Evolutionary conservation across 2,797 vertebrate genomes (phyloP), one percentile per base, ranked within the genome.

Genomic region (Phrynocephalus forsythii): DNA sequence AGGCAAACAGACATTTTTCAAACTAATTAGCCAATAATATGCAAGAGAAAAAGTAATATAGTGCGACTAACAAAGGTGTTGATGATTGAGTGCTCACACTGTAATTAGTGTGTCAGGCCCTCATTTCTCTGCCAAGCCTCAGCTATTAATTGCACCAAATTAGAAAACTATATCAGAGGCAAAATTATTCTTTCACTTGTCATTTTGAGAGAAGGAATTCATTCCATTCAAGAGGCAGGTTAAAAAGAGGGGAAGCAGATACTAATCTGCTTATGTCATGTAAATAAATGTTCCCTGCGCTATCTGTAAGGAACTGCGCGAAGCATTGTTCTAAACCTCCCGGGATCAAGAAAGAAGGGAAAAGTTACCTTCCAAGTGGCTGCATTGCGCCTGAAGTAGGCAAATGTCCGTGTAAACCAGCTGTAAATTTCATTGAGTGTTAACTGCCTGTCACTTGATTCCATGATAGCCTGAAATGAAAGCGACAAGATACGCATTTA

Each of bases 351-450:
- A 56, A 30, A 28, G 15, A 38, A 48, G 83, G 77, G 94, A 94
- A 94, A 90, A 94, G 94, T 95, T 98, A 99, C 98, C 99, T 99
- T 99, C 98, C 99, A 99, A 96, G 99, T 99, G 94, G 98, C 99
- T 76, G 99, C 98, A 92, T 99, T 99, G 96, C 99, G 98, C 97
- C 99, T 98, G 98, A 99, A 99, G 97, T 99, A 99, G 96, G 99
- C 98, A 92, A 99, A 99, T 91, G 98, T 99, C 97, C 98, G 98
- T 85, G 98, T 99, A 98, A 99, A 99, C 99, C 99, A 99, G 98
- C 98, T 99, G 98, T 99, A 99, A 98, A 99, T 99, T 98, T 99
- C 99, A 97, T 99, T 99, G 97, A 99, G 98, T 93, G 99, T 99
- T 98, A 99, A 98, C 98, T 99, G 99, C 98, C 98, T 99, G 98